These are phyloP conservation scores for Actinostola sp. DNA, from an alignment of 92 coral and sea anemone species.

Conservation along the genomic window DNA sequence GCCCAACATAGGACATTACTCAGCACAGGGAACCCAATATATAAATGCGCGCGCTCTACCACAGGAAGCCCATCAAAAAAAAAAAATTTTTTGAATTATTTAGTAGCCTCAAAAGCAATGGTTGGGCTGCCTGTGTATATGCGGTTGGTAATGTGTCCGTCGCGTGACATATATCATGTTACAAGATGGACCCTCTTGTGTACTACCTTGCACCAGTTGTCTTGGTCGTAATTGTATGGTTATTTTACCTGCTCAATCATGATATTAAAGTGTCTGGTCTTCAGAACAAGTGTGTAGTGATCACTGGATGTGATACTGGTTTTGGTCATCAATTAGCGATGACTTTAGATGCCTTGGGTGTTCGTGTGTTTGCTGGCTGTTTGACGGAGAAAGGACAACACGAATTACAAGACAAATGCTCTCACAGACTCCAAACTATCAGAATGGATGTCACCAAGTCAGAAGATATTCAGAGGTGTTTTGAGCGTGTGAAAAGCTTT, in stretches of 20 bases:
- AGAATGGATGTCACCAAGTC: slow-evolving; percentile 78
- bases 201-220: slow-evolving; percentile 1
- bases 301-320: slow-evolving; percentile 87
- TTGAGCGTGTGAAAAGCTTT: neutral
- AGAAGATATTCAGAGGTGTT: slow-evolving; percentile 39
- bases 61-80: no score
- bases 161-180: no score
- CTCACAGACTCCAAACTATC: slow-evolving; percentile 61
- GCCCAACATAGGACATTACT: no score
- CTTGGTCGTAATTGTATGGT: slow-evolving; percentile 1
- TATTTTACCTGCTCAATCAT: slow-evolving; percentile 23
- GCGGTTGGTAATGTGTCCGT: no score
- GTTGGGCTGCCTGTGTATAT: no score
- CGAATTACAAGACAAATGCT: slow-evolving; percentile 41
- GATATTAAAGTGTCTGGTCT: slow-evolving; percentile 30
- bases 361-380: slow-evolving; percentile 80
- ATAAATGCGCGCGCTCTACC: no score
- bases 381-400: slow-evolving; percentile 74
- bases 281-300: slow-evolving; percentile 57
- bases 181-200: slow-evolving; percentile 4
- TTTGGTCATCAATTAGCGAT: slow-evolving; percentile 74
- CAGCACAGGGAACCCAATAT: no score
- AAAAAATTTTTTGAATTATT: no score
- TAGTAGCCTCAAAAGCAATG: no score
- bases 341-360: slow-evolving; percentile 72